Evolutionary conservation across 2,888 invertebrate genomes (phyloP).

Genomic region (Mesochorus sp.): DNA sequence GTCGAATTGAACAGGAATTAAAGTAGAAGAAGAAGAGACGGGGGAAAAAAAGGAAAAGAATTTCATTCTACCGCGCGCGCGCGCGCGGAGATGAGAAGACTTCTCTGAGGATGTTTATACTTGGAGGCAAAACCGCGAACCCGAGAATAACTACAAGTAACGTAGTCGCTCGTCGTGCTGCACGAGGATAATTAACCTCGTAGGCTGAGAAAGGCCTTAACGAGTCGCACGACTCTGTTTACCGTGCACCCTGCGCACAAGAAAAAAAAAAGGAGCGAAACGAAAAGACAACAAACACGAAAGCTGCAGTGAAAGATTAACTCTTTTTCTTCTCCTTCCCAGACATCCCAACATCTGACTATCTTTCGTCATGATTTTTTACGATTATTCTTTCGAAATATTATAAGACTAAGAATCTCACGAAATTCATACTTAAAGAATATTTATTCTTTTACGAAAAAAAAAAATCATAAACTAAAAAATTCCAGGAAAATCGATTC

Average conservation of each 20-base stretch:
- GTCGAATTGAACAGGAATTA: background rate
- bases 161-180: constrained; percentile 45
- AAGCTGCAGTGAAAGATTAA: constrained; percentile 31
- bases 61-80: background rate
- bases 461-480: no score
- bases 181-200: constrained; percentile 60
- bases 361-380: constrained; percentile 68
- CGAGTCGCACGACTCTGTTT: constrained; percentile 70
- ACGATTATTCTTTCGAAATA: no score
- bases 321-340: constrained; percentile 28
- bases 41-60: background rate
- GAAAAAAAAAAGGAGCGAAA: constrained; percentile 45
- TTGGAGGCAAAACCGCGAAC: constrained; percentile 32
- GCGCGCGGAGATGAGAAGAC: constrained; percentile 21
- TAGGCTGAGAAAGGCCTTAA: constrained; percentile 63
- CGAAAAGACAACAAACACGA: background rate
- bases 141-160: constrained; percentile 27
- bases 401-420: no score
- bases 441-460: no score
- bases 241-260: constrained; percentile 22
- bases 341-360: constrained; percentile 63
- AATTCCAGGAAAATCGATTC: no score
- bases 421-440: no score
- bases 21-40: background rate
- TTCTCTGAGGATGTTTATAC: constrained; percentile 19